These are phyloP conservation scores for Meriones psammophilus DNA, from an alignment of 2,797 vertebrate genomes.

Conservation along the genomic window DNA sequence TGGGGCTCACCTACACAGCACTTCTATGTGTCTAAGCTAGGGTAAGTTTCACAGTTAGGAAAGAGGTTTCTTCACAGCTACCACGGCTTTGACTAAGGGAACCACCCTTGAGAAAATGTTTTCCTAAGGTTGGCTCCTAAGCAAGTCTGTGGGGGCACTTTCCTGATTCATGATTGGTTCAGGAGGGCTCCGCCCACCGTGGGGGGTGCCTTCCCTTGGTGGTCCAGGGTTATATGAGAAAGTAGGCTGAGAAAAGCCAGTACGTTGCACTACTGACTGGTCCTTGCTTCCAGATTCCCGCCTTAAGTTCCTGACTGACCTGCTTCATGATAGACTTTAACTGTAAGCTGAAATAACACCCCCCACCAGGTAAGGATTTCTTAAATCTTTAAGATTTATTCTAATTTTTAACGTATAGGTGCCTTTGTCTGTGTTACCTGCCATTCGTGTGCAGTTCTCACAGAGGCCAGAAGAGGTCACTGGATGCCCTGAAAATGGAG, in stretches of 20 bases:
- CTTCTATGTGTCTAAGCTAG: neutral
- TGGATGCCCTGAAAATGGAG: neutral
- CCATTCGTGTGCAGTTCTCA: neutral
- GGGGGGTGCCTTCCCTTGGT: neutral
- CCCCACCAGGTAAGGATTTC: neutral
- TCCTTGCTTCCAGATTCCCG: neutral
- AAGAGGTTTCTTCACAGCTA: neutral
- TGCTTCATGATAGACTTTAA: neutral
- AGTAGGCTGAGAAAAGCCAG: neutral
- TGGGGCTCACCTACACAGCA: neutral
- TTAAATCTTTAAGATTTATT: neutral
- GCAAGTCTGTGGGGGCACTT: neutral
- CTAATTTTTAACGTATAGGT: neutral
- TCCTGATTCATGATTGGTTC: neutral
- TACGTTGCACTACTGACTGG: too few species aligned
- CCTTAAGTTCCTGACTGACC: neutral
- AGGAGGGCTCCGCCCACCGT: neutral
- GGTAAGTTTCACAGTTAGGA: neutral
- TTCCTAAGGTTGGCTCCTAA: neutral
- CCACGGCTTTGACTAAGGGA: neutral
- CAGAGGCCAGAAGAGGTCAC: neutral
- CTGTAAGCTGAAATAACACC: neutral
- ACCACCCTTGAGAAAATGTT: neutral
- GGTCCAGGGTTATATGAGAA: neutral
- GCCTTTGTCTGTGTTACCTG: neutral